Evolutionary conservation across 1,140 invertebrate species (phyloP).

Genomic region (Penaeus indicus): DNA sequence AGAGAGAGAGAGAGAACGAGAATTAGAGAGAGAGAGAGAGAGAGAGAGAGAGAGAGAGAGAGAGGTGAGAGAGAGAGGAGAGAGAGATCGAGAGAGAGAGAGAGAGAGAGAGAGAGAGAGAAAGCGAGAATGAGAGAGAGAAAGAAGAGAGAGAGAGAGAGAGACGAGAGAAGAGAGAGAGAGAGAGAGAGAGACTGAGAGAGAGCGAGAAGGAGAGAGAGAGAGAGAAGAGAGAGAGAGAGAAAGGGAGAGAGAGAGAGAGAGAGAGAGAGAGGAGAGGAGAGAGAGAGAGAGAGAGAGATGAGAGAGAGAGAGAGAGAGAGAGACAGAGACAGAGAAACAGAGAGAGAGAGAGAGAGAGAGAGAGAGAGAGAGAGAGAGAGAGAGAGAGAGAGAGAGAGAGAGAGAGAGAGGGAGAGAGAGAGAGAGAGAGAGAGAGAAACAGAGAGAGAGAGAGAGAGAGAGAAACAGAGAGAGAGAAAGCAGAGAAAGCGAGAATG

Average conservation of each 20-base stretch:
- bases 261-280: neutral
- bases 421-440: neutral
- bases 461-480: neutral
- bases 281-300: neutral
- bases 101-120: neutral
- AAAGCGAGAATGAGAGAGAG: too few species aligned
- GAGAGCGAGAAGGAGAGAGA: neutral
- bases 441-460: neutral
- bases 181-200: neutral
- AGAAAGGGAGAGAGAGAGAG: neutral
- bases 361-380: neutral
- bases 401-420: neutral
- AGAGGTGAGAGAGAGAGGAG: too few species aligned
- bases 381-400: neutral
- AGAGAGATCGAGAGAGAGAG: neutral
- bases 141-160: neutral
- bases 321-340: neutral
- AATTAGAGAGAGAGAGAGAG: neutral
- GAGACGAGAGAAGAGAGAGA: neutral
- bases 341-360: conserved; percentile 16
- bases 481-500: neutral
- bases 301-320: neutral
- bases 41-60: neutral
- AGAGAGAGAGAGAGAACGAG: conserved; percentile 19
- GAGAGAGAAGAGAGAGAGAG: neutral